phyloP scores from a whole-genome alignment of 2,113 vertebrate species.

The Muntiacus muntjak region DNA sequence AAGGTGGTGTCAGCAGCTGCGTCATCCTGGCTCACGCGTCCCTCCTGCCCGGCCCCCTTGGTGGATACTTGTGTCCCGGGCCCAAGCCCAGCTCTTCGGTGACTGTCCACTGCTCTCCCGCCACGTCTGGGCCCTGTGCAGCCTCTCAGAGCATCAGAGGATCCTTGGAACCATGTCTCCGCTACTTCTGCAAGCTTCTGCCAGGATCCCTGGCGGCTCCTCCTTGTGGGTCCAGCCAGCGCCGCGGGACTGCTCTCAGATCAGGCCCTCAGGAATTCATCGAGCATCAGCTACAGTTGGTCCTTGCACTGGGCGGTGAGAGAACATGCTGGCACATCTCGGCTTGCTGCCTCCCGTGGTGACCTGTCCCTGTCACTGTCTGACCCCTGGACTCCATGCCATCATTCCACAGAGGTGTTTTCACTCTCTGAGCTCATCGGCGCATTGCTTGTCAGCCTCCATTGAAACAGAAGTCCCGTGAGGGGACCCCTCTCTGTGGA shows the following conservation, averaged over 20 bases:
- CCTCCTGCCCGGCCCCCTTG: background rate
- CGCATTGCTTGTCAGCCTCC: background rate
- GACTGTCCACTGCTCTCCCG: background rate
- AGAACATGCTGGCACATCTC: background rate
- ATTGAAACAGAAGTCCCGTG: background rate
- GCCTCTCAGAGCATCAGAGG: background rate
- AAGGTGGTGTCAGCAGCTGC: fast-evolving
- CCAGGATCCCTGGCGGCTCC: background rate
- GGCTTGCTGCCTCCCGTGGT: background rate
- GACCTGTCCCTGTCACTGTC: background rate
- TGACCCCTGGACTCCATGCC: background rate
- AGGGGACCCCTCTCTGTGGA: background rate
- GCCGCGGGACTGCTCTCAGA: fast-evolving
- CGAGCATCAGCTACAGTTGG: fast-evolving
- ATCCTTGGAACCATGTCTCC: background rate
- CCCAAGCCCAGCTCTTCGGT: background rate
- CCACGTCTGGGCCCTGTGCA: background rate
- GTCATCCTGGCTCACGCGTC: background rate
- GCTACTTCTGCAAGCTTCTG: background rate
- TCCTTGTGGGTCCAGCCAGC: background rate
- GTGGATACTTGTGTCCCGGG: background rate
- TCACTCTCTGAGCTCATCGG: background rate
- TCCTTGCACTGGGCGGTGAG: background rate
- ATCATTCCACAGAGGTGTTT: background rate
- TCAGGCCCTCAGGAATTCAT: background rate